A percentile compares a stretch with the other conserved stretches of the same genome.
phyloP scores from a whole-genome alignment of 2,113 vertebrate genomes.

The Colius striatus region DNA sequence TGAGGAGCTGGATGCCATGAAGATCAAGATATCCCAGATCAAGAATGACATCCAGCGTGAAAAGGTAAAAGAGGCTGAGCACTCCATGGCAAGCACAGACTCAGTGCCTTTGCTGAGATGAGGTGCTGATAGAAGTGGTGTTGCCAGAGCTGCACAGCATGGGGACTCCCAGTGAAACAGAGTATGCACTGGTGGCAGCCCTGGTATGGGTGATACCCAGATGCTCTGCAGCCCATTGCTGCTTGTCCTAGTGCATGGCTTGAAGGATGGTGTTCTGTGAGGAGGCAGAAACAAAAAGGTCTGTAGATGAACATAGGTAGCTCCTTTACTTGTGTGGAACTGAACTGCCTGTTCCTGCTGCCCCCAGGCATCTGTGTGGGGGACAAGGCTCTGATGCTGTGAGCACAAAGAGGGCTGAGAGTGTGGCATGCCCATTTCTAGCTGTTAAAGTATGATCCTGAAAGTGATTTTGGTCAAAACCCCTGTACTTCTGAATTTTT shows the following conservation, averaged over 20 bases:
- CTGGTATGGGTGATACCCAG: not conserved
- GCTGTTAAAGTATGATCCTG: not conserved
- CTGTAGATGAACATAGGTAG: not conserved
- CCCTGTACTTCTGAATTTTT: not conserved
- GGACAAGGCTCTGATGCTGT: not conserved
- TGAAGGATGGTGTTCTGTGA: not conserved
- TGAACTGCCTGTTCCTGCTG: not conserved
- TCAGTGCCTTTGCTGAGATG: not conserved
- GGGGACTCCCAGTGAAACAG: not conserved
- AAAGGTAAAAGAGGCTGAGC: conserved; percentile 76
- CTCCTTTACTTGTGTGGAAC: not conserved
- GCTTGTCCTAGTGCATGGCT: not conserved
- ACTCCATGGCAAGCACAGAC: not conserved
- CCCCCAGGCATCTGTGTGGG: not conserved
- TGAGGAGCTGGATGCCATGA: conserved; percentile 93
- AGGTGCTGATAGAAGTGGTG: not conserved
- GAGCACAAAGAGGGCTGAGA: not conserved
- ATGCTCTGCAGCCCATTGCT: not conserved
- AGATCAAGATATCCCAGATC: conserved; percentile 95
- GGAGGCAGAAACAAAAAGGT: not conserved
- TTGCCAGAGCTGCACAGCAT: not conserved
- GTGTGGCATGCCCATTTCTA: not conserved
- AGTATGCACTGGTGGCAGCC: not conserved
- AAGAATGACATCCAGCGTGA: conserved; percentile 94
- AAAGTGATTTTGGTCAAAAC: not conserved